Evolutionary conservation across 2,113 vertebrate genomes (phyloP), one percentile per base, ranked within the genome.

Genomic region (Podilymbus podiceps): DNA sequence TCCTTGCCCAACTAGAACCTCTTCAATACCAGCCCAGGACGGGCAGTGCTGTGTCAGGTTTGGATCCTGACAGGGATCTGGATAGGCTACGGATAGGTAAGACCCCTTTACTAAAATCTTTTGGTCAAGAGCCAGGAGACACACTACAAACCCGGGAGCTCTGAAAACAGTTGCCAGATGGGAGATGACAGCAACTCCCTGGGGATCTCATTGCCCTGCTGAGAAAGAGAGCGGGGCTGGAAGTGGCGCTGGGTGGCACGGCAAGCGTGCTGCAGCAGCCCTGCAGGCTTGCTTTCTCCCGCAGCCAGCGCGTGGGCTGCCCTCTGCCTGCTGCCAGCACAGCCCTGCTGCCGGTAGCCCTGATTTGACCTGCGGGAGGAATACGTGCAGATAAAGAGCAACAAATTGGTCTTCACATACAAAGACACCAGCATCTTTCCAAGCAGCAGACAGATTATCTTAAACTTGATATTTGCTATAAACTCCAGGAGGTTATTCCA

Each of bases 231-330:
- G 68, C 1, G 0, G 47, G 42, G 25, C 49, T 62, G 69, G 64
- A 71, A 85, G 49, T 2, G 58, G 58, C 0, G 0, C n/a, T 6
- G 68, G 30, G 62, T 88, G 8, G 68, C 28, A 19, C 0, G 3
- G 56, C 15, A 22, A 33, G n/a, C 2, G 2, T 18, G 33, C 30
- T 5, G 5, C 50, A 42, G 44, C n/a, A 53, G 72, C 21, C 33
- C 64, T 1, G 3, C 15, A 15, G 46, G 10, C 47, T 38, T n/a
- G 25, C n/a, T 22, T 35, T 5, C 44, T 58, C 62, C 13, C 23
- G 6, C 24, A 58, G 53, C 5, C 42, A 5, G 25, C 44, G 60
- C 1, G 0, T 12, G 53, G 59, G 77, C 71, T 69, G 53, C 55
- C 55, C 67, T 47, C n/a, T 4, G 21, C 53, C 75, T 9, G 8